Conservation (phyloP, 2,113 vertebrate species). For the Circaetus gallicus region DNA sequence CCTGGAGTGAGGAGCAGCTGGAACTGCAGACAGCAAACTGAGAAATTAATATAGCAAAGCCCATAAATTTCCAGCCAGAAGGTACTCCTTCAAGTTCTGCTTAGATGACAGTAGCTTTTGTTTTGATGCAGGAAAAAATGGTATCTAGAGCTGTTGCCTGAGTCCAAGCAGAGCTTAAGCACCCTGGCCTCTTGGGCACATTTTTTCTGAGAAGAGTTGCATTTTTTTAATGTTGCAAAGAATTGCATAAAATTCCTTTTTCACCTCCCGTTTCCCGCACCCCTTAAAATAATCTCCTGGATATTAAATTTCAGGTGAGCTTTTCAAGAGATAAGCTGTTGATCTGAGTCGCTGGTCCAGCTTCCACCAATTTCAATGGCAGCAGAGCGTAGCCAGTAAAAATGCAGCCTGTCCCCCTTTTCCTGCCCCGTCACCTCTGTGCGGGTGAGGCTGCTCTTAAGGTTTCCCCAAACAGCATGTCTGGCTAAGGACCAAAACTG, state of each 20-base stretch:
- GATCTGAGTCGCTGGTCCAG: background rate
- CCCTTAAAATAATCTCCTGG: background rate
- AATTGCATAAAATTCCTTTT: background rate
- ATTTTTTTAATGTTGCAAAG: background rate
- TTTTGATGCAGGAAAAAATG: background rate
- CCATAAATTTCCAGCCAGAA: background rate
- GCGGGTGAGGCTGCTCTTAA: background rate
- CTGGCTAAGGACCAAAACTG: background rate
- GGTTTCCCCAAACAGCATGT: background rate
- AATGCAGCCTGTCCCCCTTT: background rate
- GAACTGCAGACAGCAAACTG: background rate
- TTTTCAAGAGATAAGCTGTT: background rate
- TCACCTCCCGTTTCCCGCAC: background rate
- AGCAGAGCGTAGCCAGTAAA: background rate
- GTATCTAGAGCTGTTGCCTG: background rate
- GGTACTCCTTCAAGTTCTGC: background rate
- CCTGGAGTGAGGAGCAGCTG: conserved; percentile 16
- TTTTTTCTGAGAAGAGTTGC: background rate
- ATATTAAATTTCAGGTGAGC: background rate
- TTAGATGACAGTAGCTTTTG: background rate
- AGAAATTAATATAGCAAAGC: background rate
- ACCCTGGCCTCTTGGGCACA: background rate
- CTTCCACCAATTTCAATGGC: rapidly evolving
- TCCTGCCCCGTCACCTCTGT: background rate
- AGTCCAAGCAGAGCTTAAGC: background rate